Evolutionary conservation across 1,140 invertebrate species (phyloP), one percentile per base, ranked within the genome.

Genomic region (Meloidogyne floridensis): DNA sequence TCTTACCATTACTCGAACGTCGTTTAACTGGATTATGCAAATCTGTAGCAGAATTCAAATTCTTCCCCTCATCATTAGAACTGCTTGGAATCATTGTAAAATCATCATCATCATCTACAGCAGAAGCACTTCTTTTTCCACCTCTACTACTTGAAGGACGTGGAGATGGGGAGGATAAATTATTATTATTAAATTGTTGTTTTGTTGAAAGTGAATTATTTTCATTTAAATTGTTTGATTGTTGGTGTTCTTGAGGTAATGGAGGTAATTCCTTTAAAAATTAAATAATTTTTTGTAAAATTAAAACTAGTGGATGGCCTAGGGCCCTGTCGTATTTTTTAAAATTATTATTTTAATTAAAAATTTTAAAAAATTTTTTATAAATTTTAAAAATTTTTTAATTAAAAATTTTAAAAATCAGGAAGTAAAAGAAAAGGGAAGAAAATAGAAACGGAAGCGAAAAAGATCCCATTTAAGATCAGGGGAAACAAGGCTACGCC

Each of bases 1-100:
- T 70, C 42, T 79, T 72, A 79, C 81, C 81, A 51, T 83, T 72
- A 77, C 77, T 83, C 6, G 82, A 84, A 47, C 82, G 82, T 32
- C 82, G 75, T 51, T 83, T 83, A 20, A 84, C 71, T 20, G 83
- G 43, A 72, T 83, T 83, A 72, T 79, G 77, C 75, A 43, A 43
- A n/a, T 77, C 56, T 32, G 18, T 20, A 42, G 20, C 4, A 15
- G 56, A 47, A 47, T 6, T 47, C 47, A 47, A 15, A 15, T 11
- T 65, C n/a, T 65, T 18, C 5, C 74, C 74, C 3, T 47, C 74
- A 79, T 79, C 42, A 20, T 79, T 43, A 18, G 72, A 74, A 18
- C 43, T 51, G 6, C 43, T 43, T 7, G 65, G 10, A 18, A 20
- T 20, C 47, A 42, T 51, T n/a, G 32, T 20, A 59, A 18, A 47